Evolutionary conservation across 2,797 vertebrate genomes (phyloP).

Genomic region (Eulemur mongoz): DNA sequence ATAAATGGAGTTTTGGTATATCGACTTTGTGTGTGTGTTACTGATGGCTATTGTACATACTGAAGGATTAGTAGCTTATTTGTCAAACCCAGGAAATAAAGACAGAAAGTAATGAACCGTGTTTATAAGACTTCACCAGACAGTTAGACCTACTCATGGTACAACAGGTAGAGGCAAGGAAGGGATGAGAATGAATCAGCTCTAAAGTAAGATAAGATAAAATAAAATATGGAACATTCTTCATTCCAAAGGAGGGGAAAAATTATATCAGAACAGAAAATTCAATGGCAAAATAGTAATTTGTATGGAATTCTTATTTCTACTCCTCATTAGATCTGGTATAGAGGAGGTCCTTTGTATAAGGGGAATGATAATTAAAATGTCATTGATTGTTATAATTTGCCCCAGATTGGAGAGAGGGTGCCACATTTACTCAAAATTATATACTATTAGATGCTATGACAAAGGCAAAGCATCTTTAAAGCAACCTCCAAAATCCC

Average conservation of each 20-base stretch:
- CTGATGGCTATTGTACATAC: not conserved
- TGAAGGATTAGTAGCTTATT: not conserved
- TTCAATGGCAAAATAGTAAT: not conserved
- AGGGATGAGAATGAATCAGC: not conserved
- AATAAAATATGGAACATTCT: not conserved
- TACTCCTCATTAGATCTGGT: not conserved
- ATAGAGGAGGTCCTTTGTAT: not conserved
- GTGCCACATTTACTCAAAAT: not conserved
- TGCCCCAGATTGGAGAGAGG: not conserved
- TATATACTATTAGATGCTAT: not conserved
- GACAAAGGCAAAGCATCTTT: not conserved
- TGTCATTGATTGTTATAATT: not conserved
- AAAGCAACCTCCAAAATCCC: not conserved
- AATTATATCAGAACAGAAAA: not conserved
- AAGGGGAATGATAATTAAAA: not conserved
- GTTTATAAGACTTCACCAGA: not conserved
- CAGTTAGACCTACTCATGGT: not conserved
- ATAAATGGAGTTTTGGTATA: not conserved
- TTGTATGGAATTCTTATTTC: not conserved
- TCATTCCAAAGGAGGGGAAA: not conserved
- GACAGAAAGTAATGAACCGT: not conserved
- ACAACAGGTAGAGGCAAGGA: not conserved
- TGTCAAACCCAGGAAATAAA: not conserved
- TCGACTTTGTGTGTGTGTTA: not conserved
- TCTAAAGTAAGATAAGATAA: not conserved